These are phyloP conservation scores for Drosophila ohnishii DNA, from an alignment of 1,140 invertebrate genomes.

Conservation along the genomic window DNA sequence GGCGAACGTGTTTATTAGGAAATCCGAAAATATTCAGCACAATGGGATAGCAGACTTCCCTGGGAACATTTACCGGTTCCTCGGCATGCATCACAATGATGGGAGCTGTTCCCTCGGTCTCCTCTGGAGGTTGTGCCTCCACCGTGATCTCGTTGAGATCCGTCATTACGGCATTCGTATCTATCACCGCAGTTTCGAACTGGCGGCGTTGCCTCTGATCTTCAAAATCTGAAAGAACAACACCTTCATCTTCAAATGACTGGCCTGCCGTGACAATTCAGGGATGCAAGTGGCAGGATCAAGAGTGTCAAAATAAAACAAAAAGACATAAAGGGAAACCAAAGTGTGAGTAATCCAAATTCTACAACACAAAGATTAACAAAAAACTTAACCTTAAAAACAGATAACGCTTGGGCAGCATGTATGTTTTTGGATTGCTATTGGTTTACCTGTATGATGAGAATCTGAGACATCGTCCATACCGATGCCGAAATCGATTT, in stretches of 20 bases:
- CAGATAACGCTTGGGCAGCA: slow-evolving; percentile 20
- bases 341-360: slow-evolving; percentile 53
- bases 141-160: slow-evolving; percentile 30
- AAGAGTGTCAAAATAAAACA: slow-evolving; percentile 48
- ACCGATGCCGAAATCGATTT: slow-evolving; percentile 57
- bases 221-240: slow-evolving; percentile 74
- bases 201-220: slow-evolving; percentile 30
- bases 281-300: slow-evolving; percentile 37
- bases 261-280: slow-evolving; percentile 54
- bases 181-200: neutral
- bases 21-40: slow-evolving; percentile 37
- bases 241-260: slow-evolving; percentile 75
- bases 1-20: slow-evolving; percentile 30
- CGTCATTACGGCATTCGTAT: slow-evolving; percentile 31
- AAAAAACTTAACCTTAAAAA: slow-evolving; percentile 62
- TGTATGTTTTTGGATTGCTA: slow-evolving; percentile 6
- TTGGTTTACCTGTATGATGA: slow-evolving; percentile 59
- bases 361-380: slow-evolving; percentile 56
- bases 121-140: neutral
- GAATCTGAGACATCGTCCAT: slow-evolving; percentile 38
- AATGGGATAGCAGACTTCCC: slow-evolving; percentile 39
- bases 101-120: neutral
- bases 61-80: slow-evolving; percentile 32
- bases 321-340: slow-evolving; percentile 47
- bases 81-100: slow-evolving; percentile 16